These are phyloP conservation scores for Calameuta pallipes DNA, from an alignment of 2,888 invertebrate genomes.

Conservation along the genomic window DNA sequence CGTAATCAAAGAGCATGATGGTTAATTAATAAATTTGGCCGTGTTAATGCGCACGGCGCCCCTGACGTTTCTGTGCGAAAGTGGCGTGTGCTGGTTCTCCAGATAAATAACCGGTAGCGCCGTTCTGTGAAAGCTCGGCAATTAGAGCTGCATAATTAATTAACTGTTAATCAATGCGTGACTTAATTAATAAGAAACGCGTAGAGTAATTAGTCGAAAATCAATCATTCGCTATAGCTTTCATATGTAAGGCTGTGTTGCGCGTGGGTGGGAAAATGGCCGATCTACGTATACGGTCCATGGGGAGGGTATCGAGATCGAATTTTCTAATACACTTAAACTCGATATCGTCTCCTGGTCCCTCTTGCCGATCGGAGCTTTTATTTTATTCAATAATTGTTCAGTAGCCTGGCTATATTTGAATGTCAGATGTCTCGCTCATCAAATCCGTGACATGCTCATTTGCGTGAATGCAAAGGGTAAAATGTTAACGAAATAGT, in stretches of 20 bases:
- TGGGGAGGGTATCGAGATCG: too few species aligned
- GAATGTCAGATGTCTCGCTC: too few species aligned
- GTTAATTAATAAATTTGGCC: slow-evolving; percentile 21
- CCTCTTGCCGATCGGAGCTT: too few species aligned
- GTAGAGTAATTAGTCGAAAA: slow-evolving; percentile 17
- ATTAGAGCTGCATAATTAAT: slow-evolving; percentile 56
- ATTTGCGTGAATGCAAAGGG: too few species aligned
- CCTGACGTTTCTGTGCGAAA: slow-evolving; percentile 9
- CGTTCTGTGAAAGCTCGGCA: slow-evolving; percentile 38
- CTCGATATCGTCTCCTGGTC: too few species aligned
- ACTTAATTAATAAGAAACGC: slow-evolving; percentile 17
- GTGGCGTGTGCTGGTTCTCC: slow-evolving; percentile 6
- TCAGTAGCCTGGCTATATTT: too few species aligned
- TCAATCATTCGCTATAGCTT: slow-evolving; percentile 16
- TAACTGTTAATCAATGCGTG: slow-evolving; percentile 53
- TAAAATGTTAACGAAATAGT: too few species aligned
- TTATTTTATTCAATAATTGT: too few species aligned
- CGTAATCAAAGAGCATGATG: neutral
- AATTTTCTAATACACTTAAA: too few species aligned
- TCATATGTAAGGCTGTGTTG: neutral
- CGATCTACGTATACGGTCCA: too few species aligned
- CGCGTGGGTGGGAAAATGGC: too few species aligned
- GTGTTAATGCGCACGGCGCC: neutral
- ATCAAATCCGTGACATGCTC: too few species aligned
- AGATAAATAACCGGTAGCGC: slow-evolving; percentile 12